These are phyloP conservation scores for Percina caprodes DNA, from an alignment of 2,113 vertebrate genomes.

Conservation along the genomic window DNA sequence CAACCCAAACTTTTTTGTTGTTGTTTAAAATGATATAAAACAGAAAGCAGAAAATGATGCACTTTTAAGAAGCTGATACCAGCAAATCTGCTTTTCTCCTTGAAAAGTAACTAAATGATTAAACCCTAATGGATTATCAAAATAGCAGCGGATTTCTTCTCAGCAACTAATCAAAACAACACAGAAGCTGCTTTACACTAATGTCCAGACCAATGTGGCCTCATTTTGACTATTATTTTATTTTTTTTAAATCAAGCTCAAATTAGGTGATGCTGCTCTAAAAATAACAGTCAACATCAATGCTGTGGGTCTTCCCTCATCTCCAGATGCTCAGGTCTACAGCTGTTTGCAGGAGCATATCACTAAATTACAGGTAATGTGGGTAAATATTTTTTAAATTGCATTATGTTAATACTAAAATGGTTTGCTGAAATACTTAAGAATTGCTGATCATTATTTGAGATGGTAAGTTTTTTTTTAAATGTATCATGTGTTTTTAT, in stretches of 20 bases:
- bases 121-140: not conserved
- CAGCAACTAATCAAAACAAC: not conserved
- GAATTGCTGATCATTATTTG: not conserved
- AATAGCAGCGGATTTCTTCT: not conserved
- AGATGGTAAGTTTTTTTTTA: too few relatives aligned
- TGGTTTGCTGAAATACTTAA: not conserved
- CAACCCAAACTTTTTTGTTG: not conserved
- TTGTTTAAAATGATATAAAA: not conserved
- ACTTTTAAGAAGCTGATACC: not conserved
- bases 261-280: constrained; percentile 88
- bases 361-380: constrained; percentile 90
- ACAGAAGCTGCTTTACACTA: not conserved
- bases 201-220: not conserved
- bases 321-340: constrained; percentile 84
- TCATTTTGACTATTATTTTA: constrained; percentile 8
- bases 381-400: not conserved
- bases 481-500: not conserved
- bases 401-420: constrained; percentile 6
- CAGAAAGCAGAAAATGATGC: not conserved
- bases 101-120: not conserved
- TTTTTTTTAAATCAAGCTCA: constrained; percentile 86
- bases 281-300: constrained; percentile 88
- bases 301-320: constrained; percentile 82
- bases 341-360: constrained; percentile 90
- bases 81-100: not conserved